Evolutionary conservation across 2,888 invertebrate genomes (phyloP), one percentile per base, ranked within the genome.

Genomic region (Odontothrips loti): DNA sequence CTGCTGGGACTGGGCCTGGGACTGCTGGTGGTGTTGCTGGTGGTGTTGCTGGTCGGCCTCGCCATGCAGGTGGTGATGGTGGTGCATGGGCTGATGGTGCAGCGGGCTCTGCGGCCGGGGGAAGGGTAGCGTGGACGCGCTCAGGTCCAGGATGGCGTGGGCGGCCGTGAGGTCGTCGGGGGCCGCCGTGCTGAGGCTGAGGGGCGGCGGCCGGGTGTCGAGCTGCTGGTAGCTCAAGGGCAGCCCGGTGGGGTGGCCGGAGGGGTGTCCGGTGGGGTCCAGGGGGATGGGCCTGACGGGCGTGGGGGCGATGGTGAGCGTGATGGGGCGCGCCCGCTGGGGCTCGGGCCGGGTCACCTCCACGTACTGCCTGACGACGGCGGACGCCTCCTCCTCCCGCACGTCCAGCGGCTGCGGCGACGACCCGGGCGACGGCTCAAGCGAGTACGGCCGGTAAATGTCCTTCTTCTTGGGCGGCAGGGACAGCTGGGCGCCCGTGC

Each of bases 391-490:
- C 80, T 80, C 75, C 80, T 79, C 79, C 43, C 79, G 79, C 20
- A 79, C 80, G 79, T 79, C 80, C 10, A 63, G 78, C 68, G 79
- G 58, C 34, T 34, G 80, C 27, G 68, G 68, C 27, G 68, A 75
- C 20, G 58, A 58, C 15, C 58, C 58, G 11, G 68, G 23, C 68
- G 68, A 75, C 68, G 68, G 68, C 68, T 92, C 94, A 84, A 94
- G 88, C 83, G 95, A 95, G 88, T 96, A 96, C 0, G 96, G 96
- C 83, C 96, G 90, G 87, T 96, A 96, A 85, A 96, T 95, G 87
- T 96, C 96, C 87, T 96, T 95, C 88, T 96, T 96, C 88, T 96
- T 96, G 4, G 96, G 96, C 83, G 96, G 96, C 85, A 96, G 88
- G n/a, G 85, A 85, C 17, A 86, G 82, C 12, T 85, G 85, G 11